Evolutionary conservation across 2,797 vertebrate genomes (phyloP).

Genomic region (Pseudopleuronectes americanus): DNA sequence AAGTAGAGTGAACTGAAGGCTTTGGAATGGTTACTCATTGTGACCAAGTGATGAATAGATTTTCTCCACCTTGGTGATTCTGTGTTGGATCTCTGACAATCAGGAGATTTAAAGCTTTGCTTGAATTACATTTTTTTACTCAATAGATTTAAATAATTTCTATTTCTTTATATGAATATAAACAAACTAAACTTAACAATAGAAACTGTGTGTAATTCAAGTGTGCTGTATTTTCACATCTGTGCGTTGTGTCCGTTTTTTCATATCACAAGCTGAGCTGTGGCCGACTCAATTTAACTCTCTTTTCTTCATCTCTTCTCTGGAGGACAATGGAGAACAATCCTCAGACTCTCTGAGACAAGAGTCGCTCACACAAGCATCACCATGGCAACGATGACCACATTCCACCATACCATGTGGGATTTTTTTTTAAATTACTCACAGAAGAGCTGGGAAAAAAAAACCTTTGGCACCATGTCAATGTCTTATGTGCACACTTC

Average conservation of each 20-base stretch:
- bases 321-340: slow-evolving; percentile 52
- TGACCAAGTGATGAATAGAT: too few species aligned
- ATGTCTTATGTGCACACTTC: not conserved
- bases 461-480: not conserved
- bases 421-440: slow-evolving; percentile 24
- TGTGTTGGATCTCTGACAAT: not conserved
- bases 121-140: too few species aligned
- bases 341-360: slow-evolving; percentile 54
- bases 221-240: not conserved
- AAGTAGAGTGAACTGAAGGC: too few species aligned
- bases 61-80: slow-evolving; percentile 5
- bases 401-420: slow-evolving; percentile 49
- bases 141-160: too few species aligned
- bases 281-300: not conserved
- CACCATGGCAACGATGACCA: slow-evolving; percentile 63
- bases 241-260: not conserved
- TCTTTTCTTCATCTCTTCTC: slow-evolving; percentile 30
- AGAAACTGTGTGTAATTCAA: too few species aligned
- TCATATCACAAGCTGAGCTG: not conserved
- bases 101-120: too few species aligned
- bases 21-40: too few species aligned
- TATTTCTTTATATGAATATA: too few species aligned
- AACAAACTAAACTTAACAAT: too few species aligned
- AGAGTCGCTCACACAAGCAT: slow-evolving; percentile 64
- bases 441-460: slow-evolving; percentile 26